Evolutionary conservation across 2,888 invertebrate genomes (phyloP).

Genomic region (Myopa tessellatipennis): DNA sequence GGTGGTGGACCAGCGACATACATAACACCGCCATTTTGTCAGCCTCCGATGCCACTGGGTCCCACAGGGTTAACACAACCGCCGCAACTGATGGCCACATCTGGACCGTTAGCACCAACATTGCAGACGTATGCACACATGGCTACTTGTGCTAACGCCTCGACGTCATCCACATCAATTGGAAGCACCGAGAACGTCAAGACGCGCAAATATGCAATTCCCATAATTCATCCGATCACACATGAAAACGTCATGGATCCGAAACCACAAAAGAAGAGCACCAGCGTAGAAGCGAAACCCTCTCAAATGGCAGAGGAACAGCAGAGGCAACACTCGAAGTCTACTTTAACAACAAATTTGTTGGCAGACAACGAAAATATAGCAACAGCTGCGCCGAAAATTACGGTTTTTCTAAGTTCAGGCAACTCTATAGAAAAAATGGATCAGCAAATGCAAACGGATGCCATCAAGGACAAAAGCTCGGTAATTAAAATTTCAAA

Average conservation of each 20-base stretch:
- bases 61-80: slow-evolving; percentile 45
- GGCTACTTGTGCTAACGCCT: slow-evolving; percentile 38
- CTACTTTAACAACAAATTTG: not conserved
- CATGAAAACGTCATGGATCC: slow-evolving; percentile 59
- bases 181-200: slow-evolving; percentile 49
- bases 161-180: slow-evolving; percentile 44
- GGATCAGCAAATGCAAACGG: slow-evolving; percentile 57
- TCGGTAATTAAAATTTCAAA: slow-evolving; percentile 7
- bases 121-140: slow-evolving; percentile 48
- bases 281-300: slow-evolving; percentile 48
- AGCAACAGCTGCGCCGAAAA: slow-evolving; percentile 45
- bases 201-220: slow-evolving; percentile 61
- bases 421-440: slow-evolving; percentile 48
- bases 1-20: slow-evolving; percentile 56
- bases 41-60: slow-evolving; percentile 52
- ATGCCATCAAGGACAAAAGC: slow-evolving; percentile 37
- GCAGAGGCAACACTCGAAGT: slow-evolving; percentile 15
- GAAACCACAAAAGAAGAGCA: slow-evolving; percentile 53
- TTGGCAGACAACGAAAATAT: slow-evolving; percentile 47
- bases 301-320: slow-evolving; percentile 22
- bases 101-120: slow-evolving; percentile 44
- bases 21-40: slow-evolving; percentile 54
- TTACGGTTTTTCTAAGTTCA: slow-evolving; percentile 18
- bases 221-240: slow-evolving; percentile 65
- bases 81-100: slow-evolving; percentile 50